Percentiles rank a stretch among this genome's conserved stretches.
phyloP scores from a whole-genome alignment of 2,888 invertebrate species.

The Holacanthella duospinosa region DNA sequence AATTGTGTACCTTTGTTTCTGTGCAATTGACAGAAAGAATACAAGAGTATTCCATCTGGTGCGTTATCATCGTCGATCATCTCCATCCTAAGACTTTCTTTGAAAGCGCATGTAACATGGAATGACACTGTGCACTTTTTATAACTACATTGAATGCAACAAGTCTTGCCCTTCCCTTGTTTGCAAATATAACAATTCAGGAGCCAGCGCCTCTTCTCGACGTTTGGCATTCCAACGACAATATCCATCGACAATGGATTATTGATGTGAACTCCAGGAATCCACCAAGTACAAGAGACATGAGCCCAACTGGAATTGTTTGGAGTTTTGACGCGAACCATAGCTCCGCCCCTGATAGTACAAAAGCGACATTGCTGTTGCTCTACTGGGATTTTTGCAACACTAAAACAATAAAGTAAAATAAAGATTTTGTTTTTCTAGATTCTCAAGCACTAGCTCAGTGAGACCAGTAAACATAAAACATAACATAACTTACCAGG shows the following conservation, averaged over 20 bases:
- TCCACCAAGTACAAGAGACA: conserved; percentile 12
- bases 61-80: not conserved
- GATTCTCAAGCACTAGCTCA: too few species aligned
- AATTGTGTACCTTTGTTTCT: not conserved
- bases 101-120: conserved; percentile 13
- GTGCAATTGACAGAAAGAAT: not conserved
- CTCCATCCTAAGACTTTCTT: conserved; percentile 6
- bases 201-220: conserved; percentile 7
- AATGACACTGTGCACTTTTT: conserved; percentile 10
- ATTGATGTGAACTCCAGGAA: conserved; percentile 9
- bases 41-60: not conserved
- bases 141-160: conserved; percentile 11
- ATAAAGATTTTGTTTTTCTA: not conserved
- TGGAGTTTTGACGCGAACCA: conserved; percentile 9
- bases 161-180: not conserved
- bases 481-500: conserved; percentile 1
- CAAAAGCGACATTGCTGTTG: conserved; percentile 10
- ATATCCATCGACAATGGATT: not conserved
- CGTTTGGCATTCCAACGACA: not conserved
- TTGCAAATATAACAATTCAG: conserved; percentile 12
- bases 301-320: conserved; percentile 9
- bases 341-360: conserved; percentile 8
- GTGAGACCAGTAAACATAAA: too few species aligned
- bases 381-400: not conserved
- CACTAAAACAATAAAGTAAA: not conserved